Evolutionary conservation across 2,888 invertebrate species (phyloP).

Genomic region (Polydrusus tereticollis): DNA sequence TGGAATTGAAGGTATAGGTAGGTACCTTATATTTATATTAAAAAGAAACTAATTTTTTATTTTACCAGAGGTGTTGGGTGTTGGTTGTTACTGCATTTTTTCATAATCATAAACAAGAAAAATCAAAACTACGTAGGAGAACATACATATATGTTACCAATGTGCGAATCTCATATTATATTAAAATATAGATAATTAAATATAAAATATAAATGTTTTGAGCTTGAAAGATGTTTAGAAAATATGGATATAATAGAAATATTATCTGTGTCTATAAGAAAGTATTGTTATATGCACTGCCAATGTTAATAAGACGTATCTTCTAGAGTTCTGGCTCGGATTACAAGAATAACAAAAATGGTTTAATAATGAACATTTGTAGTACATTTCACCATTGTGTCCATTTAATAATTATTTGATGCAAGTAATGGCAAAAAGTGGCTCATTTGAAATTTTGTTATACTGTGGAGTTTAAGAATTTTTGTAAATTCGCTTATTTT

Average conservation of each 20-base stretch:
- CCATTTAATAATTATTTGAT: too few species aligned
- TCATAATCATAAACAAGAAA: background rate
- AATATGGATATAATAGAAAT: conserved; percentile 22
- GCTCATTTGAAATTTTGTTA: too few species aligned
- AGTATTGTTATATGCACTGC: conserved; percentile 26
- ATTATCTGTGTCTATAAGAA: conserved; percentile 27
- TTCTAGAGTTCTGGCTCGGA: background rate
- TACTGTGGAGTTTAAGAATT: too few species aligned
- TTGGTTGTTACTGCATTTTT: background rate
- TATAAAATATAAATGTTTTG: conserved; percentile 27
- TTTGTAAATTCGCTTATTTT: too few species aligned
- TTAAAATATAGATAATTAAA: conserved; percentile 4
- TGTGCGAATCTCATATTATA: conserved; percentile 4
- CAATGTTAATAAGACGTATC: conserved; percentile 22
- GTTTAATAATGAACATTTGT: background rate
- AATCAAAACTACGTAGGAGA: conserved; percentile 7
- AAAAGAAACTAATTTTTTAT: background rate
- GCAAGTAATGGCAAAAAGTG: too few species aligned
- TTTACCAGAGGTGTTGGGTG: background rate
- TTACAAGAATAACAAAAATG: background rate
- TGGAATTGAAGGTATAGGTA: too few species aligned
- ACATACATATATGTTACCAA: conserved; percentile 17
- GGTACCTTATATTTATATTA: too few species aligned
- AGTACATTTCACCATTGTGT: too few species aligned
- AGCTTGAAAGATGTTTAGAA: conserved; percentile 33